phyloP scores from a whole-genome alignment of 1,140 invertebrate species.

The Diuraphis noxia region DNA sequence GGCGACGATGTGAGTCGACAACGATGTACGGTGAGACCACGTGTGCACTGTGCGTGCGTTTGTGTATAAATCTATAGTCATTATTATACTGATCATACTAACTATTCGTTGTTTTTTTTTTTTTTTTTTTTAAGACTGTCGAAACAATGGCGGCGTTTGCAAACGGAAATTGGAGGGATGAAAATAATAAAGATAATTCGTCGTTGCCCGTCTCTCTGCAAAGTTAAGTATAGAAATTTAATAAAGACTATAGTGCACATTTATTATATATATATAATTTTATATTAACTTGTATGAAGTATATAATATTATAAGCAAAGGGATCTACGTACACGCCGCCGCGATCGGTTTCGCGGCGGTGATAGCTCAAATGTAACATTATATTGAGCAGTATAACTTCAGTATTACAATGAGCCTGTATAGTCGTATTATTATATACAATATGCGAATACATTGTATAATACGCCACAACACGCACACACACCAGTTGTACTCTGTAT shows the following conservation, averaged over 20 bases:
- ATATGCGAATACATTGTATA: background rate
- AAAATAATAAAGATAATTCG: conserved; percentile 35
- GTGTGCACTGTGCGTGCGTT: background rate
- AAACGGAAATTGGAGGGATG: background rate
- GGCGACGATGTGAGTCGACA: too few relatives aligned
- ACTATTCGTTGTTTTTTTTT: background rate
- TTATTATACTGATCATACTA: background rate
- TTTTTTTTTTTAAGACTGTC: background rate
- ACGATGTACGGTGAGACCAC: background rate
- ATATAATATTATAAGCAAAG: background rate
- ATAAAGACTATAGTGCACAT: background rate
- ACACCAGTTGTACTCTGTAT: background rate
- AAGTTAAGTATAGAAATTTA: background rate
- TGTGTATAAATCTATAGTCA: background rate
- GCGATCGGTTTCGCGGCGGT: background rate
- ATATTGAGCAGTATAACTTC: background rate
- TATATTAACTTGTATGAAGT: background rate
- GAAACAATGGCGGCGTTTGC: background rate
- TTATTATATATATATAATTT: background rate
- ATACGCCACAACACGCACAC: background rate
- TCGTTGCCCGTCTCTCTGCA: background rate
- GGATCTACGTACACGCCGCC: background rate
- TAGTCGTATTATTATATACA: background rate
- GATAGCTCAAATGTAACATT: background rate
- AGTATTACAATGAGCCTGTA: background rate